Evolutionary conservation across 2,797 vertebrate genomes (phyloP).

Genomic region (Potorous gilbertii): DNA sequence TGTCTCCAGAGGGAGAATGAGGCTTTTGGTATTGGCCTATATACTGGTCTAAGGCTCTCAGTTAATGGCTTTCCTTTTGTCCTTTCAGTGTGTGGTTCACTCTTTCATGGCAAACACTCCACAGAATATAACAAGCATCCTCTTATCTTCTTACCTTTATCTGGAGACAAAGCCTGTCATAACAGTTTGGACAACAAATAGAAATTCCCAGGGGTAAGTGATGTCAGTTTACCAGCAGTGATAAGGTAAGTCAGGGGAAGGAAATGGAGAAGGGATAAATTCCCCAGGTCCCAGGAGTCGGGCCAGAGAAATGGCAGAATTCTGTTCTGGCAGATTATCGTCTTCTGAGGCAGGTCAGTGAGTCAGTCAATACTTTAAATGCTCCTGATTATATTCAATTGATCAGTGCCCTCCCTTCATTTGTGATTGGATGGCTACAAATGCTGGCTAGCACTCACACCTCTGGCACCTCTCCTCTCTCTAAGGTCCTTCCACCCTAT

Average conservation of each 20-base stretch:
- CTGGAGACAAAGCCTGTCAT: neutral
- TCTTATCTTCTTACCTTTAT: neutral
- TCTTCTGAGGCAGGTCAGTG: neutral
- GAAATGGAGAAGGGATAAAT: neutral
- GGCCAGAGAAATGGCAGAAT: neutral
- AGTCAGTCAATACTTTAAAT: neutral
- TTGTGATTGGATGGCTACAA: neutral
- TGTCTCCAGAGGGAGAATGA: neutral
- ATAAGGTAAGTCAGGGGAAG: neutral
- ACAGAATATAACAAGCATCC: neutral
- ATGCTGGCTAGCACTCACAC: neutral
- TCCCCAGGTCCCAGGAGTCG: neutral
- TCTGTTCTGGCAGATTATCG: neutral
- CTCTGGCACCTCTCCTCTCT: neutral
- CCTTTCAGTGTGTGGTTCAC: neutral
- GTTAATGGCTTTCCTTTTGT: neutral
- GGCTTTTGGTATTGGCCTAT: neutral
- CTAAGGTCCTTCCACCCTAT: neutral
- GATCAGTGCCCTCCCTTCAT: neutral
- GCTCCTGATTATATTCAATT: neutral
- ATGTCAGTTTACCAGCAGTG: neutral
- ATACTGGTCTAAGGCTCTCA: neutral
- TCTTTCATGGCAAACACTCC: neutral
- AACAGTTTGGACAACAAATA: neutral
- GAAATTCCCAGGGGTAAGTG: neutral